A percentile compares a stretch with the other conserved stretches of the same genome.
Evolutionary conservation across 2,113 vertebrate genomes (phyloP).

Genomic region (Gymnorhina tibicen): DNA sequence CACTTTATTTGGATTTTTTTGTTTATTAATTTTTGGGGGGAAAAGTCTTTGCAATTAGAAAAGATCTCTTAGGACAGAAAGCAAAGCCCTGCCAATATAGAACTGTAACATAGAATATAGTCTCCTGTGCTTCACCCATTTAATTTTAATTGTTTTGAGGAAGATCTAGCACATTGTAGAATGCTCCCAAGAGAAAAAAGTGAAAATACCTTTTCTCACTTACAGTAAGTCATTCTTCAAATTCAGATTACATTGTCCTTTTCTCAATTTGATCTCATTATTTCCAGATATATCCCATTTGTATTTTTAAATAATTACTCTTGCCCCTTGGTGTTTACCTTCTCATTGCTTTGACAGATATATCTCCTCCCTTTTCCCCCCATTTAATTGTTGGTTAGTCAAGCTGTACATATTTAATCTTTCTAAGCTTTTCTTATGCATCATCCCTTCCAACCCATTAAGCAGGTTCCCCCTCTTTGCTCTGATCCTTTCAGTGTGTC

Average conservation of each 20-base stretch:
- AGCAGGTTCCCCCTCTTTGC: not conserved
- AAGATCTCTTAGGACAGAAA: not conserved
- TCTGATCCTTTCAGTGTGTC: not conserved
- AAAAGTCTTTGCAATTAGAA: not conserved
- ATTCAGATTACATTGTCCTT: conserved; percentile 17
- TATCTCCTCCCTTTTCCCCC: conserved; percentile 20
- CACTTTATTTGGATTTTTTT: not conserved
- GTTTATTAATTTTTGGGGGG: conserved; percentile 6
- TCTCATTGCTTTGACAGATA: conserved; percentile 44
- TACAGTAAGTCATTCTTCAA: conserved; percentile 8
- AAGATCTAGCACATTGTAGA: not conserved
- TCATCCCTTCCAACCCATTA: not conserved
- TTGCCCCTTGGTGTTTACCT: conserved; percentile 65
- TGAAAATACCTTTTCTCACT: not conserved
- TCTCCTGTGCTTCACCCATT: conserved; percentile 20
- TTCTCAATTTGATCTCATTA: conserved; percentile 54
- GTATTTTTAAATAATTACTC: conserved; percentile 63
- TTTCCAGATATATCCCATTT: conserved; percentile 50
- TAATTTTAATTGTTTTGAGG: conserved; percentile 55
- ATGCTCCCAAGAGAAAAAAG: conserved; percentile 8
- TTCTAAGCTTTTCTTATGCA: conserved; percentile 17
- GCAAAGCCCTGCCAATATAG: not conserved
- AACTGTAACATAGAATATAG: not conserved
- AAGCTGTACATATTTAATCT: conserved; percentile 66
- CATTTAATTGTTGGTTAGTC: conserved; percentile 62